phyloP scores from a whole-genome alignment of 2,888 invertebrate genomes.

The Drosophila mimetica region DNA sequence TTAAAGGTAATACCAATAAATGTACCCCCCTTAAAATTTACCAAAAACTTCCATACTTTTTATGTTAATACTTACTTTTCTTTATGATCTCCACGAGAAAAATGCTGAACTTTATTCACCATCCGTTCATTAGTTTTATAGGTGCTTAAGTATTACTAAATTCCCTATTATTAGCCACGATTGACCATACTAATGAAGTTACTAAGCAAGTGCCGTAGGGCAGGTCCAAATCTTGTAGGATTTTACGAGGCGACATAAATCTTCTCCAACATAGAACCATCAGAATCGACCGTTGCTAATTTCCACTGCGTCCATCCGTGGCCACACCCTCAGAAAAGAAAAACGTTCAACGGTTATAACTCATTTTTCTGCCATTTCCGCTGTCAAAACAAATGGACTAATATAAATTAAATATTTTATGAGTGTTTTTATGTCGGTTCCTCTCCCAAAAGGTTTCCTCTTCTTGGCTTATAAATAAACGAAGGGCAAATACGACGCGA shows the following conservation, averaged over 20 bases:
- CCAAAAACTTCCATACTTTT: no score
- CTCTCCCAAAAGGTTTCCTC: neutral
- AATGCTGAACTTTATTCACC: constrained; percentile 11
- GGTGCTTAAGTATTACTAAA: neutral
- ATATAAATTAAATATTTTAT: constrained; percentile 71
- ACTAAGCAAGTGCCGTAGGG: constrained; percentile 15
- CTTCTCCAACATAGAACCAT: neutral
- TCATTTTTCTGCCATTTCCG: constrained; percentile 62
- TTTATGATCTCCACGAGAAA: neutral
- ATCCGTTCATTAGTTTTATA: constrained; percentile 10
- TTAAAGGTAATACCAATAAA: no score
- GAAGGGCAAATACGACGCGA: constrained; percentile 3
- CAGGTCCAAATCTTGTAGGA: neutral
- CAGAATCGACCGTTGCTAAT: neutral
- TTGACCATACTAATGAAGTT: constrained; percentile 18
- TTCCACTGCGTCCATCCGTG: constrained; percentile 3
- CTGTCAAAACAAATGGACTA: constrained; percentile 61
- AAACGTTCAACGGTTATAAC: constrained; percentile 60
- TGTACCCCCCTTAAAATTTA: no score
- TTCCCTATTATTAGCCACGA: neutral
- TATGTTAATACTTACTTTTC: no score
- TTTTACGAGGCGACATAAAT: constrained; percentile 17
- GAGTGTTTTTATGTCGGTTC: constrained; percentile 35
- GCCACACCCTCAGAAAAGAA: constrained; percentile 1
- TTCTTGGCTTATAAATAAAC: neutral